Evolutionary conservation across 1,140 invertebrate species (phyloP), one percentile per base, ranked within the genome.

Genomic region (Triops cancriformis): DNA sequence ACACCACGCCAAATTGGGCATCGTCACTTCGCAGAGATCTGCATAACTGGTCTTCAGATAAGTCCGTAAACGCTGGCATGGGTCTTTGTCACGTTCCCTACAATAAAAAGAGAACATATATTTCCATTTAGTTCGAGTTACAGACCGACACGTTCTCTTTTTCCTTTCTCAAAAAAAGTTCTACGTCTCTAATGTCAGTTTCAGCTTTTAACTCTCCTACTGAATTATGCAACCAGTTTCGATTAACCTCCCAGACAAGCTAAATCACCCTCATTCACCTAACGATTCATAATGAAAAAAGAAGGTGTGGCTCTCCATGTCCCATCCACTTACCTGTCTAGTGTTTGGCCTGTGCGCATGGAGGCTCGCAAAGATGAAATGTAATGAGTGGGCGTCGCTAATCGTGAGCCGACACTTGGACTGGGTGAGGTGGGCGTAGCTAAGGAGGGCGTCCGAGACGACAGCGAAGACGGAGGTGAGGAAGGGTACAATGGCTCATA

Each of bases 1-100:
- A 78, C 77, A 78, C 77, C 77, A 78, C 26, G 77, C 51, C 51
- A 64, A 64, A 64, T 64, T 64, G 3, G 51, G 51, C 3, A 64
- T 64, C 51, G 14, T 64, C 51, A 64, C 51, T 64, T 64, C 51
- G 14, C 51, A 64, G 10, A 64, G 23, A 64, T 64, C 51, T 18
- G 51, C 51, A 64, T 64, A 64, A 64, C 51, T 64, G 51, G 51
- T 64, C 51, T 64, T 64, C 51, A 64, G 7, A 64, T 64, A 64
- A 18, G 51, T 64, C 23, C 51, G 51, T 23, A 64, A 23, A 23
- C 51, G 51, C 23, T 64, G 51, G 51, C 51, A 64, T 12, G 51
- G 51, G 7, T 64, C 51, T 64, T 64, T 64, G 14, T 64, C 51
- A 64, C 51, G 51, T 23, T 64, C 51, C 51, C 51, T 64, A 23